These are phyloP conservation scores for Amiota minor DNA, from an alignment of 2,888 invertebrate species.

Conservation along the genomic window DNA sequence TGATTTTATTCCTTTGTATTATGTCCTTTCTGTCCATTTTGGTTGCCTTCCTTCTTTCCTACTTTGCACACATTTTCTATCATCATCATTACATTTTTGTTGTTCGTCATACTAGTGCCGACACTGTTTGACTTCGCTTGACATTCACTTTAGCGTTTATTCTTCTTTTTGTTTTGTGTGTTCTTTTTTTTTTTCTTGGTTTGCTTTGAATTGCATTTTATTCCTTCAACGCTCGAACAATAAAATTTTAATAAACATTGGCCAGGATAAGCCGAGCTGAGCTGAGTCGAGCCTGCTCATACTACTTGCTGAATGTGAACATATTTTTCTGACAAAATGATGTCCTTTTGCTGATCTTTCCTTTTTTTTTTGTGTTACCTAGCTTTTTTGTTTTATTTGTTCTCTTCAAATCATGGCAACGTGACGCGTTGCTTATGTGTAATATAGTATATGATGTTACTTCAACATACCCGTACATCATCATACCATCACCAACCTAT, in stretches of 20 bases:
- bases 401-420: no score
- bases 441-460: conserved; percentile 25
- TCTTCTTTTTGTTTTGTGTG: conserved; percentile 1
- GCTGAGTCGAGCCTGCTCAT: background rate
- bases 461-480: no score
- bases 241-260: conserved; percentile 53
- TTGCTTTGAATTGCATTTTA: background rate
- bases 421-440: conserved; percentile 38
- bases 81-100: no score
- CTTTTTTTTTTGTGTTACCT: conserved; percentile 1
- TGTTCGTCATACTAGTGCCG: background rate
- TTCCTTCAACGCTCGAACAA: conserved; percentile 45
- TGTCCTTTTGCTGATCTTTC: background rate
- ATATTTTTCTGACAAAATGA: conserved; percentile 31
- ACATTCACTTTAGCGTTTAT: background rate
- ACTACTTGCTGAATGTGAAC: background rate
- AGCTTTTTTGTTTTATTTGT: conserved; percentile 22
- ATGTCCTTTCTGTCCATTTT: conserved; percentile 27
- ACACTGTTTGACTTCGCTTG: conserved; percentile 38
- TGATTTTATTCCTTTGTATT: conserved; percentile 32
- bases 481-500: no score
- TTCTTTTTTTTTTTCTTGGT: conserved; percentile 27
- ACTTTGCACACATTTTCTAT: no score
- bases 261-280: conserved; percentile 31
- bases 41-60: background rate